These are phyloP conservation scores for Drosophila ustulata DNA, from an alignment of 2,888 invertebrate genomes.

Conservation along the genomic window DNA sequence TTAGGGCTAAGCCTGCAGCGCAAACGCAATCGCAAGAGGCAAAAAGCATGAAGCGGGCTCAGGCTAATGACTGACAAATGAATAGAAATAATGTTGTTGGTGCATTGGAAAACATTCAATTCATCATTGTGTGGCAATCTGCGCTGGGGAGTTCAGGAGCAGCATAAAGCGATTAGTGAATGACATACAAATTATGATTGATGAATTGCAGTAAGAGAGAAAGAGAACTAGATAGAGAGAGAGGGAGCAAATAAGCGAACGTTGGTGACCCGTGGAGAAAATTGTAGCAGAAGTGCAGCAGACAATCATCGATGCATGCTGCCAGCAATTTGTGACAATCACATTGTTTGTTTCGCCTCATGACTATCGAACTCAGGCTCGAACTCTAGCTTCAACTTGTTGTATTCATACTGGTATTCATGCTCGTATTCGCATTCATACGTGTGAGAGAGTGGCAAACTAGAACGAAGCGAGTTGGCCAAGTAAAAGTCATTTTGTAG, in stretches of 20 bases:
- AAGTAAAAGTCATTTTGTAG: slow-evolving; percentile 61
- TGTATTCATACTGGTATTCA: not conserved
- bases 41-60: slow-evolving; percentile 17
- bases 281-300: slow-evolving; percentile 66
- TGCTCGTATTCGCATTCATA: not conserved
- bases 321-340: slow-evolving; percentile 75
- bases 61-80: slow-evolving; percentile 48
- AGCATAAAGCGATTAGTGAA: slow-evolving; percentile 69
- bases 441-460: slow-evolving; percentile 4
- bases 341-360: slow-evolving; percentile 52
- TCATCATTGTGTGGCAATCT: slow-evolving; percentile 69
- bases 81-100: slow-evolving; percentile 22
- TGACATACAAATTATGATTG: slow-evolving; percentile 76
- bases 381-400: not conserved
- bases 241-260: slow-evolving; percentile 13
- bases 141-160: slow-evolving; percentile 57
- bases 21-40: slow-evolving; percentile 7
- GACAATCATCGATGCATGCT: slow-evolving; percentile 50
- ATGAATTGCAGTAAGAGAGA: slow-evolving; percentile 60
- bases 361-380: slow-evolving; percentile 5
- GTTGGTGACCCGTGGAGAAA: slow-evolving; percentile 72
- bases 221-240: not conserved
- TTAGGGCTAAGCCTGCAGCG: slow-evolving; percentile 1
- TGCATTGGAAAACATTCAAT: slow-evolving; percentile 53
- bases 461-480: slow-evolving; percentile 20